Evolutionary conservation across 2,888 invertebrate genomes (phyloP).

Genomic region (Patella pellucida): DNA sequence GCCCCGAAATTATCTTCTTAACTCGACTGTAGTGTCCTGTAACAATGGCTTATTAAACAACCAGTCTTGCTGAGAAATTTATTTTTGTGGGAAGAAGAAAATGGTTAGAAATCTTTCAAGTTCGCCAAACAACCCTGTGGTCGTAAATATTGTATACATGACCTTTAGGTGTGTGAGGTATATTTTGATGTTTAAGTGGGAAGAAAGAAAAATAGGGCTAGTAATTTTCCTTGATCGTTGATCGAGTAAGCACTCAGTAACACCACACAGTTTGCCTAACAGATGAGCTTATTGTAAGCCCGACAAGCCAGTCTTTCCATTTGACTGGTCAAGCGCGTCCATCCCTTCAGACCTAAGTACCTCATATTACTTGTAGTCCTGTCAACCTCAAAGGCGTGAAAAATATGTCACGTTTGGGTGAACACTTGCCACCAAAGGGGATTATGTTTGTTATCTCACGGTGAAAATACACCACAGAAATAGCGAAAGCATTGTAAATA

Average conservation of each 20-base stretch:
- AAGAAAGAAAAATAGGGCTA: not conserved
- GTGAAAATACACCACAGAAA: constrained; percentile 10
- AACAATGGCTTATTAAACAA: constrained; percentile 1
- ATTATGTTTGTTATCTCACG: constrained; percentile 11
- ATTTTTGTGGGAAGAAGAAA: not conserved
- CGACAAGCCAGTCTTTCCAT: constrained; percentile 8
- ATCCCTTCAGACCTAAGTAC: not conserved
- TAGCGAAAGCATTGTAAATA: not conserved
- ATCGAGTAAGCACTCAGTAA: not conserved
- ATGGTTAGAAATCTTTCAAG: not conserved
- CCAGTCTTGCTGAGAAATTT: not conserved
- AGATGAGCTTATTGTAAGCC: not conserved
- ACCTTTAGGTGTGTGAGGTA: not conserved
- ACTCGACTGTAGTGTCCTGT: not conserved
- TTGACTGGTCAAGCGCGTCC: not conserved
- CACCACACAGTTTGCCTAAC: not conserved
- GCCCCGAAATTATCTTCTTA: not conserved
- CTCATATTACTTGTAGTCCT: not conserved
- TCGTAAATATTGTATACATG: not conserved
- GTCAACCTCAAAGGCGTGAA: constrained; percentile 9
- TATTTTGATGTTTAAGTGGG: not conserved
- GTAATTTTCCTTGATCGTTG: constrained; percentile 7
- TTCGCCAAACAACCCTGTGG: too few relatives aligned
- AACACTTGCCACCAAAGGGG: constrained; percentile 2
- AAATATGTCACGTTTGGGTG: constrained; percentile 2